Evolutionary conservation across 2,888 invertebrate species (phyloP).

Genomic region (Deilephila porcellus): DNA sequence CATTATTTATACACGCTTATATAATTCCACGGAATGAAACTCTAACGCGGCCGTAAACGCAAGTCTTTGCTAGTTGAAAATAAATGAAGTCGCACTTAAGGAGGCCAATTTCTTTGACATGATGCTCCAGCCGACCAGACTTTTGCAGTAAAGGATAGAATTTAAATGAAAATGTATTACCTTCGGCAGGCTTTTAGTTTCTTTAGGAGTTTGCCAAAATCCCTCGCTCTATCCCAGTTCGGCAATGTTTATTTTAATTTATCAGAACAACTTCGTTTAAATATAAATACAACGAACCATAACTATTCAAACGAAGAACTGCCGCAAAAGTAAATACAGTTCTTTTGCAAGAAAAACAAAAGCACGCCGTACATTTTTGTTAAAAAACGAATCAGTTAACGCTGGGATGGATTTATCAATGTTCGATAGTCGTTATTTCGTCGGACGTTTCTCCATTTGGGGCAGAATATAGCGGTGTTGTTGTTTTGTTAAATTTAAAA

Average conservation of each 20-base stretch:
- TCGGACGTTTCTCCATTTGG: conserved; percentile 46
- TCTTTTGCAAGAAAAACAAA: not conserved
- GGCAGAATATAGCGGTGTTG: conserved; percentile 43
- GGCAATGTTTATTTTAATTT: not conserved
- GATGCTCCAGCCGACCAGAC: not conserved
- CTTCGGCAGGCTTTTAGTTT: not conserved
- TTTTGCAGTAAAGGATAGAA: not conserved
- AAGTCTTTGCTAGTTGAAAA: not conserved
- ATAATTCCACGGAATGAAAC: not conserved
- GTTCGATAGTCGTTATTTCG: conserved; percentile 42
- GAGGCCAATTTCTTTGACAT: not conserved
- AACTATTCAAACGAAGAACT: not conserved
- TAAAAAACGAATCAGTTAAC: conserved; percentile 26
- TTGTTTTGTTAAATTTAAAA: conserved; percentile 34
- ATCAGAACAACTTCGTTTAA: not conserved
- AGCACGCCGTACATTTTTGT: conserved; percentile 8
- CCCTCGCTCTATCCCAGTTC: not conserved
- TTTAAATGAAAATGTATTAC: conserved; percentile 6
- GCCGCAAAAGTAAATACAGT: not conserved
- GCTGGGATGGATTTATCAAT: conserved; percentile 29
- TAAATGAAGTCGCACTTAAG: not conserved
- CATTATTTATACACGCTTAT: not conserved
- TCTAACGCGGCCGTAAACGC: not conserved
- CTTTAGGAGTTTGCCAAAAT: not conserved
- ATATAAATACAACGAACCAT: not conserved